phyloP scores from a whole-genome alignment of 2,113 vertebrate genomes.

The Bolborhynchus lineola region DNA sequence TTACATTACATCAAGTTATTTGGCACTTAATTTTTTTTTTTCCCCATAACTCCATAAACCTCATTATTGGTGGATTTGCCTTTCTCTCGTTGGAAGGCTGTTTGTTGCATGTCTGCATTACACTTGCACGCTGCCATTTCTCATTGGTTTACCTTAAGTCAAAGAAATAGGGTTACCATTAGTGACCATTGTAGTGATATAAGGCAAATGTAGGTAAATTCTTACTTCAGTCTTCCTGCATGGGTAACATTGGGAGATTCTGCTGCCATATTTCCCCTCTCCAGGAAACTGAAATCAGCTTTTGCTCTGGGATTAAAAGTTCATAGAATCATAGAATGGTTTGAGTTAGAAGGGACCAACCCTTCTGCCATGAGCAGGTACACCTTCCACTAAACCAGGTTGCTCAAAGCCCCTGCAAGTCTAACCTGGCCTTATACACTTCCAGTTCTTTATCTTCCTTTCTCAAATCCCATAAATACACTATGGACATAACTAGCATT shows the following conservation, averaged over 20 bases:
- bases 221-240: neutral
- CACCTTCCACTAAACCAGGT: neutral
- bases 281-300: neutral
- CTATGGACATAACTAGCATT: neutral
- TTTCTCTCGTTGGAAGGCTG: neutral
- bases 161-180: neutral
- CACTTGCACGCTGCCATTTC: neutral
- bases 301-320: neutral
- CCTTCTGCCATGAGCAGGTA: neutral
- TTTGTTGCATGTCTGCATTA: neutral
- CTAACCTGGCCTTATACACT: neutral
- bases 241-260: neutral
- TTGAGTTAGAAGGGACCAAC: neutral
- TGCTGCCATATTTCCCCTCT: neutral
- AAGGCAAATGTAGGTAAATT: neutral
- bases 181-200: neutral
- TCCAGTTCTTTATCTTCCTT: neutral
- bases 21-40: neutral
- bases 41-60: neutral
- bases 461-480: neutral
- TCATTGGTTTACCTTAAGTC: neutral
- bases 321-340: neutral
- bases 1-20: neutral
- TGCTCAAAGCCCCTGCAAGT: neutral
- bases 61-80: neutral